Percentiles rank a stretch among this genome's conserved stretches.
Conservation (phyloP, 2,888 invertebrate species). For the Cremastinae sp. region DNA sequence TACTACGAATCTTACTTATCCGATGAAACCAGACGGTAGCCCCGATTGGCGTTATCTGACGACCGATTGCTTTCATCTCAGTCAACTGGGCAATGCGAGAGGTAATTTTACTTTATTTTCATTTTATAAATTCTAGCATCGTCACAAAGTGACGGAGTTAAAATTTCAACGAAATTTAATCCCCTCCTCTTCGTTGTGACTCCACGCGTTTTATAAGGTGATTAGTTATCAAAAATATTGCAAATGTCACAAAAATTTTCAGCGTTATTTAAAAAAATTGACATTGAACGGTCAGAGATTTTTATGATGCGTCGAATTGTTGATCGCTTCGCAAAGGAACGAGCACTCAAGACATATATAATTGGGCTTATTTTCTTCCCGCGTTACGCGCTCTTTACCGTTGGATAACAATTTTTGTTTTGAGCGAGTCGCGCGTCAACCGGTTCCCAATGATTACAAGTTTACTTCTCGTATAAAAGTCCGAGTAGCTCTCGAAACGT, state of each 20-base stretch:
- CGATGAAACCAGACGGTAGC: conserved; percentile 76
- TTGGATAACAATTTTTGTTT: conserved; percentile 15
- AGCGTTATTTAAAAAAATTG: too few species aligned
- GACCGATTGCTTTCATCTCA: conserved; percentile 85
- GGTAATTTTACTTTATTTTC: conserved; percentile 76
- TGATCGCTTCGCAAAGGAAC: background rate
- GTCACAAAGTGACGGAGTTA: too few species aligned
- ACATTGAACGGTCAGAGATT: too few species aligned
- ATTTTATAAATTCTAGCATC: background rate
- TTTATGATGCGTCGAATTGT: too few species aligned
- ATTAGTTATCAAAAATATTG: too few species aligned
- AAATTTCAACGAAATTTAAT: too few species aligned
- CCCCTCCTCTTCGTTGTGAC: too few species aligned
- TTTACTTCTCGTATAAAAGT: conserved; percentile 9
- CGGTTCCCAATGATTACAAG: conserved; percentile 27
- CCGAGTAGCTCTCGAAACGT: conserved; percentile 3
- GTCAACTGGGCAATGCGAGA: conserved; percentile 83
- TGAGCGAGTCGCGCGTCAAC: conserved; percentile 17
- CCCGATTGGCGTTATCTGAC: conserved; percentile 82
- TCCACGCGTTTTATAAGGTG: too few species aligned
- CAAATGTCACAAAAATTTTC: too few species aligned
- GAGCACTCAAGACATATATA: conserved; percentile 7
- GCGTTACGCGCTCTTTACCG: conserved; percentile 1
- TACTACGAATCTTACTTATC: conserved; percentile 79
- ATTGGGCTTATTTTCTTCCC: conserved; percentile 7